These are phyloP conservation scores for Typhlichthys eigenmanni DNA, from an alignment of 2,797 vertebrate genomes.

Conservation along the genomic window DNA sequence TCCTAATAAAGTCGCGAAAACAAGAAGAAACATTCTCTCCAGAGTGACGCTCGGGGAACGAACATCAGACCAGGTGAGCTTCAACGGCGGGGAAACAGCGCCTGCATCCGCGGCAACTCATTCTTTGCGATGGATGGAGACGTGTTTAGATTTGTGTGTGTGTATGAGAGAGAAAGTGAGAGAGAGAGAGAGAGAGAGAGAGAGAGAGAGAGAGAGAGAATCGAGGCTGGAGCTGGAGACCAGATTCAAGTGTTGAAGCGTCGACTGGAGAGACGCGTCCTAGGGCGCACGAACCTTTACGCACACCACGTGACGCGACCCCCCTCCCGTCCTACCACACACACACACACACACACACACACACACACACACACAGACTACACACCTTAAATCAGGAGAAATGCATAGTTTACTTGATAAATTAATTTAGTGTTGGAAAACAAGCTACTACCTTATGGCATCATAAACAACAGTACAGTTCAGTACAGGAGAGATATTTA, in stretches of 20 bases:
- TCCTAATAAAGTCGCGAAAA: slow-evolving; percentile 85
- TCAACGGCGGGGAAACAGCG: slow-evolving; percentile 29
- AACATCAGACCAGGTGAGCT: slow-evolving; percentile 60
- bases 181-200: neutral
- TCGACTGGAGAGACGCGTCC: too few relatives aligned
- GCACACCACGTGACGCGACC: too few relatives aligned
- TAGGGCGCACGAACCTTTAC: too few relatives aligned
- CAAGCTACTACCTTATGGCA: too few relatives aligned
- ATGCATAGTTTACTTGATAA: neutral
- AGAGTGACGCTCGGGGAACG: slow-evolving; percentile 59
- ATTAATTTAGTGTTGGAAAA: neutral
- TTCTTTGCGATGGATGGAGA: slow-evolving; percentile 13
- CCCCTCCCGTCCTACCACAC: too few relatives aligned
- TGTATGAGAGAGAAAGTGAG: neutral
- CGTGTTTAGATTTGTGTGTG: too few relatives aligned
- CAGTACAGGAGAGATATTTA: too few relatives aligned
- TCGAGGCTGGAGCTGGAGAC: neutral
- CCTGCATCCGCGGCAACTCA: slow-evolving; percentile 25
- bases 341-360: neutral
- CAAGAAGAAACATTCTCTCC: slow-evolving; percentile 86
- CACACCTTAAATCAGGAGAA: neutral
- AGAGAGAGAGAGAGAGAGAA: neutral
- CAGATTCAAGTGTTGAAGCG: neutral
- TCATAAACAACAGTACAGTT: too few relatives aligned
- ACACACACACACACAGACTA: neutral